These are phyloP conservation scores for Aptenodytes patagonicus DNA, from an alignment of 2,113 vertebrate species.

Conservation along the genomic window DNA sequence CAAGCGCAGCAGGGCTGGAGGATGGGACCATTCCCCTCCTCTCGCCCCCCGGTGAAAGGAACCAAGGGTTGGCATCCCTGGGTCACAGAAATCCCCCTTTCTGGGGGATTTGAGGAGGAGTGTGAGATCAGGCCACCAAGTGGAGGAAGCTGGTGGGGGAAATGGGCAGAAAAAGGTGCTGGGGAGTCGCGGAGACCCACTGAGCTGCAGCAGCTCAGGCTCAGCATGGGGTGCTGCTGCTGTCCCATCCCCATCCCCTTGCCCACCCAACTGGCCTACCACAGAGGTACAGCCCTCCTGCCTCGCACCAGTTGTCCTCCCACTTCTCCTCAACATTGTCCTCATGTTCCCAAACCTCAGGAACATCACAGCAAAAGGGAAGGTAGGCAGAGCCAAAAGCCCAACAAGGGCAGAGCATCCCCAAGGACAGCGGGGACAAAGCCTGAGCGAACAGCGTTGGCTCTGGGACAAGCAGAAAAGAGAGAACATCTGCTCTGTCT, in stretches of 20 bases:
- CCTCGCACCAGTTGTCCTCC: neutral
- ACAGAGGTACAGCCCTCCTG: neutral
- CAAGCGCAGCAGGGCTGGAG: neutral
- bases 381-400: neutral
- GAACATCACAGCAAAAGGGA: neutral
- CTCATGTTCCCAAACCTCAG: neutral
- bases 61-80: neutral
- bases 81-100: neutral
- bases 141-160: neutral
- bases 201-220: neutral
- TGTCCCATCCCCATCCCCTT: neutral
- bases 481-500: neutral
- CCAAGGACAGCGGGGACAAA: neutral
- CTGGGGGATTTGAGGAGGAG: neutral
- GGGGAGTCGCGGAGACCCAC: accelerated
- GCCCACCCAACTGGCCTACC: neutral
- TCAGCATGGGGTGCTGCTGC: neutral
- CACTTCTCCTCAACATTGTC: neutral
- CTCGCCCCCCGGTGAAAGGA: accelerated
- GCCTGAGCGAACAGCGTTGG: accelerated
- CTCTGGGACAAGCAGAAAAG: neutral
- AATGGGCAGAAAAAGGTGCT: neutral
- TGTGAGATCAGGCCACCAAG: accelerated
- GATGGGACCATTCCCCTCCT: neutral
- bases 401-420: neutral